These are phyloP conservation scores for Theristicus caerulescens DNA, from an alignment of 2,113 vertebrate genomes.

Conservation along the genomic window DNA sequence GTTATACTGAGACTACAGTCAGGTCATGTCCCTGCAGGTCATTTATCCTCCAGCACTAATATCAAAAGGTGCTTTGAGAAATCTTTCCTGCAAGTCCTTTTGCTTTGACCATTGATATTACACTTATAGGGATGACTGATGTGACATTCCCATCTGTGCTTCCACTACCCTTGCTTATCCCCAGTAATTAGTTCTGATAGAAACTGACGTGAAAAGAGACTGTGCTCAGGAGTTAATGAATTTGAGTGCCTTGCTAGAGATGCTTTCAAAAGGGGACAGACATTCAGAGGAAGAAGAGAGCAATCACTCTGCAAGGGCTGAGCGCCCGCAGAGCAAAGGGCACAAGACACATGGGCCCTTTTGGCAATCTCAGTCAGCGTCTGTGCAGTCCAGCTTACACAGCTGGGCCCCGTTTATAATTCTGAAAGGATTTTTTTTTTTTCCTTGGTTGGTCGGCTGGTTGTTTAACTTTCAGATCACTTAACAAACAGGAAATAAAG, in stretches of 20 bases:
- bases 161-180: not conserved
- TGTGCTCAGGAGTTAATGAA: not conserved
- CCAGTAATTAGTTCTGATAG: not conserved
- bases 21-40: not conserved
- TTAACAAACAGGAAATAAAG: conserved; percentile 41
- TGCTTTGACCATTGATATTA: not conserved
- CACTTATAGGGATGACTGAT: not conserved
- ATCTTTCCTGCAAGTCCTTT: not conserved
- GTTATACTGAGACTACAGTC: not conserved
- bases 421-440: not conserved
- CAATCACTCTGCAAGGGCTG: not conserved
- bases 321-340: fast-evolving
- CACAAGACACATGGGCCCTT: not conserved
- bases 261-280: not conserved
- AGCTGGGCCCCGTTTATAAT: not conserved
- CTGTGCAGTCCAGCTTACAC: conserved; percentile 16
- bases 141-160: not conserved
- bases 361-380: not conserved
- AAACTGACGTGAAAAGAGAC: fast-evolving
- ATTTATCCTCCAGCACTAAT: not conserved
- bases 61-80: not conserved
- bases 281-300: not conserved
- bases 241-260: not conserved
- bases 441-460: not conserved
- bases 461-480: conserved; percentile 51